Conservation (phyloP, 2,888 invertebrate genomes). For the Leptinotarsa tumamoca region DNA sequence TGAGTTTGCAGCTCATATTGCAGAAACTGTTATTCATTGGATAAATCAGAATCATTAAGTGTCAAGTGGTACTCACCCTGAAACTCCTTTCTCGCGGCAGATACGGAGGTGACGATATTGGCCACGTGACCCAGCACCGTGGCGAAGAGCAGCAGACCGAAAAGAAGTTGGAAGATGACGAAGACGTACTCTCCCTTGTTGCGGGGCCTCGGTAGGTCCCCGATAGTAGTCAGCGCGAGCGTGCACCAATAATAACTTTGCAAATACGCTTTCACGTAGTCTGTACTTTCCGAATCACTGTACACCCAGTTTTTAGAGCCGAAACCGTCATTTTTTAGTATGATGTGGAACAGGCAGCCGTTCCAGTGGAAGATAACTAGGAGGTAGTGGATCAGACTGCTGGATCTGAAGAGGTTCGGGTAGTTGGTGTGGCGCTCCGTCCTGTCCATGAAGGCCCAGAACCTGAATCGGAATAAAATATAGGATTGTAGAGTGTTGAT, state of each 20-base stretch:
- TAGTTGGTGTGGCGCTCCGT: constrained; percentile 99
- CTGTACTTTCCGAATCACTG: constrained; percentile 85
- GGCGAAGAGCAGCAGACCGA: constrained; percentile 94
- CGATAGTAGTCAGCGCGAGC: constrained; percentile 94
- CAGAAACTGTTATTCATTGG: background rate
- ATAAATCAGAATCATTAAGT: background rate
- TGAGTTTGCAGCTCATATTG: too few species aligned
- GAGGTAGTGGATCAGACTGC: constrained; percentile 94
- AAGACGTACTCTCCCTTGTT: constrained; percentile 96
- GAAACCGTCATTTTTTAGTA: constrained; percentile 95
- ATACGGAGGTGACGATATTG: constrained; percentile 97
- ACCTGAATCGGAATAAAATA: constrained; percentile 74
- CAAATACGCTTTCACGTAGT: constrained; percentile 94
- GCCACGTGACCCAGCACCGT: constrained; percentile 97
- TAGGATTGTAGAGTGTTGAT: too few species aligned
- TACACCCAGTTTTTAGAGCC: constrained; percentile 93
- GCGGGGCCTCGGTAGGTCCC: constrained; percentile 89
- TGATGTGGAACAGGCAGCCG: constrained; percentile 97
- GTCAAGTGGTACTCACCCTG: constrained; percentile 81
- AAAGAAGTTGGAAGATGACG: constrained; percentile 93
- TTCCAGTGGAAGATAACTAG: constrained; percentile 99
- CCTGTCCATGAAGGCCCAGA: constrained; percentile 98
- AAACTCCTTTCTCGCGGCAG: constrained; percentile 97
- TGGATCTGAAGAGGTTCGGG: constrained; percentile 94
- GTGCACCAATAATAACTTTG: constrained; percentile 99